Evolutionary conservation across 2,113 vertebrate genomes (phyloP), one percentile per base, ranked within the genome.

Genomic region (Myiozetetes cayanensis): DNA sequence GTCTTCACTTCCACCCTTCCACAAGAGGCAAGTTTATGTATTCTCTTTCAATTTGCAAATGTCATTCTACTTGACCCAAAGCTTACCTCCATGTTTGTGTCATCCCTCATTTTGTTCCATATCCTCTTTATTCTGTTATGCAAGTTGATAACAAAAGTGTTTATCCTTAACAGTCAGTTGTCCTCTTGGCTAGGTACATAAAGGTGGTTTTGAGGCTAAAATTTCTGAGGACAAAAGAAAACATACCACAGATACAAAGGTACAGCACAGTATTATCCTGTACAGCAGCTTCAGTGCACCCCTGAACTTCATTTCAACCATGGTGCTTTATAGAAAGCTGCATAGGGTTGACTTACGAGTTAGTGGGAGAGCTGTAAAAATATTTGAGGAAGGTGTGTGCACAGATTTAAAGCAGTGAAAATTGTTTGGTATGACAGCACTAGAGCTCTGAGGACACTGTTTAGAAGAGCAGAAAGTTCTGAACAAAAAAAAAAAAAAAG

Each of bases 341-440:
- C 12, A 4, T 19, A 44, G 43, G 66, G 10, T 71, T 93, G 59
- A 71, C 46, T 89, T 86, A 47, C 0, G 10, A 58, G 25, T 70
- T 88, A 63, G 61, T 83, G 52, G 53, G 55, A 90, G 59, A 81
- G 30, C 65, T 94, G 61, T 93, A 72, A 94, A 93, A 89, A 72
- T 92, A 74, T 52, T 87, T 94, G 80, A 81, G 76, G 59, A 81
- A 94, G 76, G 65, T 92, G 90, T 95, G 92, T 85, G 71, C 16
- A 12, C 30, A 78, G 70, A 89, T 87, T 84, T 71, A 87, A 93
- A 82, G 52, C 47, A 93, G 80, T 62, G 33, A 66, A 83, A 83
- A 46, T 56, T 25, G 19, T 67, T 90, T 83, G 43, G 47, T 84
- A 2, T 90, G 67, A 77, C 47, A 86, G 44, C 39, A 15, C 55